Evolutionary conservation across 2,888 invertebrate species (phyloP).

Genomic region (Ischnura elegans): DNA sequence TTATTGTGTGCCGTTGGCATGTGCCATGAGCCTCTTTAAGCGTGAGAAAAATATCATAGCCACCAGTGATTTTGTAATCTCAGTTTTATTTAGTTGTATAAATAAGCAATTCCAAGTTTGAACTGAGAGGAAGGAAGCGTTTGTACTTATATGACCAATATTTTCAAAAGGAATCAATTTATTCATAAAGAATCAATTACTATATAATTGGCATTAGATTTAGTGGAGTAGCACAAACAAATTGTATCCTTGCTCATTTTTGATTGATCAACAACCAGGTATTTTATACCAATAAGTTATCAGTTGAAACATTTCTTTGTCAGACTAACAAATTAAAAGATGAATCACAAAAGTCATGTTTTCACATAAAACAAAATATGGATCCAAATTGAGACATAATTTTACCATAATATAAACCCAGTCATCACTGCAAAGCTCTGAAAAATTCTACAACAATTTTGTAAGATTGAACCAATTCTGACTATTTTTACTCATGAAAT

Average conservation of each 20-base stretch:
- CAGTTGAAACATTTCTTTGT: constrained; percentile 40
- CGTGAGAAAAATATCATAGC: no score
- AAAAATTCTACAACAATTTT: constrained; percentile 12
- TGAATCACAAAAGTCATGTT: constrained; percentile 28
- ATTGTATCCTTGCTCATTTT: neutral
- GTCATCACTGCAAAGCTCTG: constrained; percentile 40
- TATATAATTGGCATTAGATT: constrained; percentile 23
- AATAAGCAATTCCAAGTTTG: neutral
- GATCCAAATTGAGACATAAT: neutral
- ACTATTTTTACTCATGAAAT: constrained; percentile 42
- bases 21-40: no score
- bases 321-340: neutral
- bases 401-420: constrained; percentile 31
- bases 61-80: no score
- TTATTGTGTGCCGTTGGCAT: no score
- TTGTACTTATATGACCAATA: neutral
- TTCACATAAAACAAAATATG: neutral
- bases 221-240: constrained; percentile 20
- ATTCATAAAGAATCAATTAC: constrained; percentile 36
- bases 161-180: constrained; percentile 38
- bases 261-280: constrained; percentile 43
- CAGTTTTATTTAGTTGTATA: no score
- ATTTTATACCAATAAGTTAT: constrained; percentile 28
- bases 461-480: constrained; percentile 43
- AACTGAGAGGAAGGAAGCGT: neutral